A percentile compares a stretch with the other conserved stretches of the same genome.
These are phyloP conservation scores for Lagorchestes hirsutus DNA, from an alignment of 2,797 vertebrate species.

Conservation along the genomic window DNA sequence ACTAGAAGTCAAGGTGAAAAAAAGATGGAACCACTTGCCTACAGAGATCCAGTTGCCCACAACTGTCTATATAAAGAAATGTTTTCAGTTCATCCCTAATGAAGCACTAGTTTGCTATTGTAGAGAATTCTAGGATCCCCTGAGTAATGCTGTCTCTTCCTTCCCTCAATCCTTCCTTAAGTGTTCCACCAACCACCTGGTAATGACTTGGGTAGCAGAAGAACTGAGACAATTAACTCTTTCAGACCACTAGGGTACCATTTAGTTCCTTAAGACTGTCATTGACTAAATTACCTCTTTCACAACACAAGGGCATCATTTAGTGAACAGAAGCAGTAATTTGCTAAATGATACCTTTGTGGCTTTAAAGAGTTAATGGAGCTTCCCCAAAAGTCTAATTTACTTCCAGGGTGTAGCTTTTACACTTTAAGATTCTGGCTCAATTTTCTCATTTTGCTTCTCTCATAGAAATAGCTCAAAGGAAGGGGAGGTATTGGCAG, in stretches of 20 bases:
- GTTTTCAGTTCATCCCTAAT: not conserved
- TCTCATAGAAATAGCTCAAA: conserved; percentile 44
- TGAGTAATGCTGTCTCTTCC: not conserved
- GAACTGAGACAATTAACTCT: not conserved
- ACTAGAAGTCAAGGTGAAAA: conserved; percentile 33
- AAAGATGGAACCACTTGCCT: not conserved
- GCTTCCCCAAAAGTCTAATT: not conserved
- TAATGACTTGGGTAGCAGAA: not conserved
- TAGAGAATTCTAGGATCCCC: not conserved
- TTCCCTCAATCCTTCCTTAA: not conserved
- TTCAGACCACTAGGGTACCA: not conserved
- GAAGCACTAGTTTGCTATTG: not conserved
- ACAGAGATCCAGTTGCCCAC: not conserved
- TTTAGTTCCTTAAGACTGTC: not conserved
- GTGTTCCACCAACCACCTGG: not conserved
- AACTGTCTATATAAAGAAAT: not conserved
- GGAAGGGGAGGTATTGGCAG: not conserved
- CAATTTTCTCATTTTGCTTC: conserved; percentile 7
- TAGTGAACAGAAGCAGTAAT: not conserved
- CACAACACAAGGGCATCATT: not conserved
- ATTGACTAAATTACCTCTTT: conserved; percentile 24
- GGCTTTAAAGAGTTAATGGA: conserved; percentile 19
- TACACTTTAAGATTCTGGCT: conserved; percentile 37
- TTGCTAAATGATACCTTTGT: conserved; percentile 35
- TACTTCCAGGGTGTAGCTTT: not conserved